Evolutionary conservation across 2,113 vertebrate genomes (phyloP).

Genomic region (Ophiodon elongatus): DNA sequence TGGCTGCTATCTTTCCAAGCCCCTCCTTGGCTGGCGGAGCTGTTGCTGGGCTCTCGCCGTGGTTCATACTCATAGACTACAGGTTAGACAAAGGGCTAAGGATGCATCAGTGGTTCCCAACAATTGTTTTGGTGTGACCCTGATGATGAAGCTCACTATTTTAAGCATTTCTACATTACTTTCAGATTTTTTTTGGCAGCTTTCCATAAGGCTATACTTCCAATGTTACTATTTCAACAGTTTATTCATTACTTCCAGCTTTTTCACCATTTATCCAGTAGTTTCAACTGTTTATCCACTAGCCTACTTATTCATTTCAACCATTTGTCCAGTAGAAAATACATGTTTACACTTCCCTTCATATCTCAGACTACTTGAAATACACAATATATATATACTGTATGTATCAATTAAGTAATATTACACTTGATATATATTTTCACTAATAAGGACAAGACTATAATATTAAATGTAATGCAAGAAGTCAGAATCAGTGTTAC

Average conservation of each 20-base stretch:
- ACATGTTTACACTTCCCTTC: no score
- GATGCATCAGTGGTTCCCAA: slow-evolving; percentile 5
- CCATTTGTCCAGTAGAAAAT: neutral
- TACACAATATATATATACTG: no score
- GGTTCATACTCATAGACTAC: slow-evolving; percentile 31
- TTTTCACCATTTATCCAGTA: neutral
- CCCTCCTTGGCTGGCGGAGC: slow-evolving; percentile 40
- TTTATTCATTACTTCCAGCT: neutral
- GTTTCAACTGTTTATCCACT: no score
- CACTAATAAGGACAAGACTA: no score
- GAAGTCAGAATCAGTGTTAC: no score
- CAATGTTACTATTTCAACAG: neutral
- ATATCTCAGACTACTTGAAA: no score
- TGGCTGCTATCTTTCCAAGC: slow-evolving; percentile 64
- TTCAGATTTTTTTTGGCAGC: neutral
- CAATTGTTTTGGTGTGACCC: neutral
- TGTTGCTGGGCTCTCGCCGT: slow-evolving; percentile 15
- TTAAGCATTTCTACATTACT: neutral
- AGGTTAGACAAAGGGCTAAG: slow-evolving; percentile 25
- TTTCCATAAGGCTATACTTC: neutral
- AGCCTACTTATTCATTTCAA: no score
- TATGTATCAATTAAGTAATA: no score
- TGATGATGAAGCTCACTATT: neutral
- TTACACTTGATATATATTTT: no score
- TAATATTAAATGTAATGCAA: no score